These are phyloP conservation scores for Uropetala carovei DNA, from an alignment of 2,888 invertebrate genomes.

Conservation along the genomic window DNA sequence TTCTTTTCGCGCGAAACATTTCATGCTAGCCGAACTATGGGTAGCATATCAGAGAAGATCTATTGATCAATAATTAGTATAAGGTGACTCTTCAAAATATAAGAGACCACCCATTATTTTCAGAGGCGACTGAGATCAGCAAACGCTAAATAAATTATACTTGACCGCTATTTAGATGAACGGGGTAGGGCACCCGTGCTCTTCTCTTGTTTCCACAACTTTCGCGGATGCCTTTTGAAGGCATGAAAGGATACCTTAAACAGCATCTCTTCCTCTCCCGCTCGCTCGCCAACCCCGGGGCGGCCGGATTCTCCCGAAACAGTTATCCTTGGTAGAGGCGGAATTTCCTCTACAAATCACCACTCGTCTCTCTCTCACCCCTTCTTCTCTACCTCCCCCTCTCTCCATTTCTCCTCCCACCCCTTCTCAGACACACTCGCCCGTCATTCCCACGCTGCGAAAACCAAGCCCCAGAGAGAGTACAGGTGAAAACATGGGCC, in stretches of 20 bases:
- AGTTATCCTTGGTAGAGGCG: slow-evolving; percentile 22
- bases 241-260: background rate
- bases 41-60: too few relatives aligned
- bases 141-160: background rate
- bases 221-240: background rate
- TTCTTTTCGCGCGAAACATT: too few relatives aligned
- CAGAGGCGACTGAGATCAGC: background rate
- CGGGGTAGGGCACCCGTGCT: background rate
- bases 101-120: too few relatives aligned
- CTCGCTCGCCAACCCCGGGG: background rate
- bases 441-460: background rate
- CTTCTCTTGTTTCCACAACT: background rate
- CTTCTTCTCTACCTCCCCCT: background rate
- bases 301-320: background rate
- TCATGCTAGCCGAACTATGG: too few relatives aligned
- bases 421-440: background rate
- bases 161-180: background rate
- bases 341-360: slow-evolving; percentile 20
- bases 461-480: background rate
- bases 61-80: too few relatives aligned
- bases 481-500: slow-evolving; percentile 57
- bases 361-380: background rate
- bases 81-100: too few relatives aligned
- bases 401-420: background rate
- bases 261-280: too few relatives aligned